Percentiles rank a stretch among this genome's conserved stretches.
Evolutionary conservation across 2,888 invertebrate species (phyloP).

Genomic region (Pterostichus madidus): DNA sequence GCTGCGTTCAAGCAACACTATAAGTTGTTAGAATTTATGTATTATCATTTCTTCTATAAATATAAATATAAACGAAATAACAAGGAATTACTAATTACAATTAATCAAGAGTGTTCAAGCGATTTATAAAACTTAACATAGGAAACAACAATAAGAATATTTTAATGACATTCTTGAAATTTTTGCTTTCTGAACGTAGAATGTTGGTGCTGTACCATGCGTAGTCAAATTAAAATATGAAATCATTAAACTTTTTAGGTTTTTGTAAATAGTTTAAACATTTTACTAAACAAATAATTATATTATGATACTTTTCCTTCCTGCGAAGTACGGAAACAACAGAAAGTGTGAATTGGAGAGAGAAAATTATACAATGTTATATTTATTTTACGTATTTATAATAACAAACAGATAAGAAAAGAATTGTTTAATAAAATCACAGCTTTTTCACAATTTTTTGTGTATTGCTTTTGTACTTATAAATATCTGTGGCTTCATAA

Average conservation of each 20-base stretch:
- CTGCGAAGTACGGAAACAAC: not conserved
- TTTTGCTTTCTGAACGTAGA: slow-evolving; percentile 1
- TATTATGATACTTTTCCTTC: slow-evolving; percentile 20
- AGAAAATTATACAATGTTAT: not conserved
- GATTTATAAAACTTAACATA: no score
- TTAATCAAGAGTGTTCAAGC: no score
- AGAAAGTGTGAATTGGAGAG: not conserved
- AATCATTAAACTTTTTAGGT: slow-evolving; percentile 30
- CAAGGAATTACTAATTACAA: no score
- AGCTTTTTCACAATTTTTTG: slow-evolving; percentile 37
- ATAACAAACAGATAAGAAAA: slow-evolving; percentile 47
- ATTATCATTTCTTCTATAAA: not conserved
- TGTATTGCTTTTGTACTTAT: slow-evolving; percentile 31
- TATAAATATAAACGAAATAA: no score
- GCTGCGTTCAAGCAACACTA: slow-evolving; percentile 11
- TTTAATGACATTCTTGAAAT: not conserved
- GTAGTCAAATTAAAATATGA: slow-evolving; percentile 46
- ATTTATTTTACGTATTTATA: slow-evolving; percentile 18
- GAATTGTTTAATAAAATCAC: slow-evolving; percentile 54
- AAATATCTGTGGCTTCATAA: slow-evolving; percentile 40
- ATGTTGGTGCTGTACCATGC: slow-evolving; percentile 22
- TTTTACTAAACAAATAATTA: not conserved
- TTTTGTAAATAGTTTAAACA: slow-evolving; percentile 11
- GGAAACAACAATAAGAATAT: no score
- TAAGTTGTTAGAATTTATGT: not conserved